phyloP scores from a whole-genome alignment of 1,140 invertebrate genomes.

The Melipona quadrifasciata region DNA sequence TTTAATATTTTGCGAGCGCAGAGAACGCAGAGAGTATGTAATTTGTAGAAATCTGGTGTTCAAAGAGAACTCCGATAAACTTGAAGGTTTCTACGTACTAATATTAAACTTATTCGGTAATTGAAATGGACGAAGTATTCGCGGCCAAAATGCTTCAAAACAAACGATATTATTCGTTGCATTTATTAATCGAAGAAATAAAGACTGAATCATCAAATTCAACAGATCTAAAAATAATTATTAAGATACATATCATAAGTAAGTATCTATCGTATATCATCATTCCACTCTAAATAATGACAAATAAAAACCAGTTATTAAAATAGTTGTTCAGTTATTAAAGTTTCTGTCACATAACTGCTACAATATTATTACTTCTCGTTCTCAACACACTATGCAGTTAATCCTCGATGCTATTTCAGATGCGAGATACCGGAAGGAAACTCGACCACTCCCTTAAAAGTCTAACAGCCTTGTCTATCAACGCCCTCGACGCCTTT shows the following conservation, averaged over 20 bases:
- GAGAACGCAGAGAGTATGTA: neutral
- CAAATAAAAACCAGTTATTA: neutral
- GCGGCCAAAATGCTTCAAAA: neutral
- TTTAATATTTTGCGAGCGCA: neutral
- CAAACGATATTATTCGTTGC: neutral
- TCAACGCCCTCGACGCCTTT: neutral
- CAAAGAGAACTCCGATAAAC: neutral
- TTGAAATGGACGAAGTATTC: neutral
- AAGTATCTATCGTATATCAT: neutral
- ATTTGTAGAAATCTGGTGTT: neutral
- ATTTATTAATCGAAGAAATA: neutral
- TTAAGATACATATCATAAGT: no score
- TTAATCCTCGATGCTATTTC: conserved; percentile 31
- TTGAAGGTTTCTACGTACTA: neutral
- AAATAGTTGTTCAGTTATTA: neutral
- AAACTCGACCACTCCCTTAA: conserved; percentile 20
- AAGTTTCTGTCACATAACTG: neutral
- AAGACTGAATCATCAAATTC: neutral
- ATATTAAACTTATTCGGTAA: neutral
- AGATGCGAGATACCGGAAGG: conserved; percentile 25
- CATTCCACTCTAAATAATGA: neutral
- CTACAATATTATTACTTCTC: neutral
- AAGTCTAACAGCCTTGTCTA: neutral
- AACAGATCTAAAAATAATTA: neutral
- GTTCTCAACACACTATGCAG: neutral